Evolutionary conservation across 1,140 invertebrate species (phyloP).

Genomic region (Colletes latitarsis): DNA sequence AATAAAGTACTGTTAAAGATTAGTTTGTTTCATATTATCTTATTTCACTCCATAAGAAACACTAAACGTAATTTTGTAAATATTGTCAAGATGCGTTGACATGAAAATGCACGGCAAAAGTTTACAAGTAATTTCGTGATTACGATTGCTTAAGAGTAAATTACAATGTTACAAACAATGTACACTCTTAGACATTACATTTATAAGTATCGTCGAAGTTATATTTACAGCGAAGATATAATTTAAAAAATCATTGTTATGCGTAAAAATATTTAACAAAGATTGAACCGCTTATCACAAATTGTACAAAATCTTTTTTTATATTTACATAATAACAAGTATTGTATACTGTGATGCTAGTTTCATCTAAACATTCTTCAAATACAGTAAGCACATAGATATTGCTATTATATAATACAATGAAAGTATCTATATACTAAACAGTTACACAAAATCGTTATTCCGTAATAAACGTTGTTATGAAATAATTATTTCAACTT

Average conservation of each 20-base stretch:
- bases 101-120: slow-evolving; percentile 11
- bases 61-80: slow-evolving; percentile 15
- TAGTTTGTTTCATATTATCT: not conserved
- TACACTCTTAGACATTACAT: not conserved
- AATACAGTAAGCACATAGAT: slow-evolving; percentile 78
- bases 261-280: slow-evolving; percentile 67
- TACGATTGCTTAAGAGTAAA: not conserved
- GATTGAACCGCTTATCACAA: slow-evolving; percentile 66
- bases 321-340: slow-evolving; percentile 72
- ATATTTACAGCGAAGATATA: slow-evolving; percentile 6
- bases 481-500: slow-evolving; percentile 71
- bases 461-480: slow-evolving; percentile 74
- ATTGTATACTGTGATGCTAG: slow-evolving; percentile 68
- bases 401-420: slow-evolving; percentile 76
- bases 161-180: slow-evolving; percentile 12
- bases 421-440: slow-evolving; percentile 68
- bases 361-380: slow-evolving; percentile 73
- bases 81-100: not conserved
- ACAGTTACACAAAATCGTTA: slow-evolving; percentile 70
- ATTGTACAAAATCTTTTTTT: slow-evolving; percentile 64
- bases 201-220: not conserved
- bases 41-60: slow-evolving; percentile 1
- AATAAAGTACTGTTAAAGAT: slow-evolving; percentile 2
- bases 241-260: slow-evolving; percentile 17
- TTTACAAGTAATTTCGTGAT: not conserved